A percentile compares a stretch with the other conserved stretches of the same genome.
Conservation (phyloP, 2,888 invertebrate species). For the Chaetogeoica ovagalla region DNA sequence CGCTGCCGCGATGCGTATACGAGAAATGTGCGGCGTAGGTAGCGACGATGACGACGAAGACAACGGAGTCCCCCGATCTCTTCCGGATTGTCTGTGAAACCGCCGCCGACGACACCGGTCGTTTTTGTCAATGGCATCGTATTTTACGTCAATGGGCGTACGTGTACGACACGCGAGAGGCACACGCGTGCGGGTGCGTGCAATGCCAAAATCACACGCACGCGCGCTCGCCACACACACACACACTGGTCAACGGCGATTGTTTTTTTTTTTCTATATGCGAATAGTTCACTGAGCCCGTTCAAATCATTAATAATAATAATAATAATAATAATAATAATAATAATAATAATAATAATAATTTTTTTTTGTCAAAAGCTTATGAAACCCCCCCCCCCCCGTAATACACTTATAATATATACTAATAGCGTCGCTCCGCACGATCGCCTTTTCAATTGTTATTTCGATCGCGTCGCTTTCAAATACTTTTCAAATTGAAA, state of each 20-base stretch:
- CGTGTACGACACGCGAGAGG: neutral
- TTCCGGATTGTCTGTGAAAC: neutral
- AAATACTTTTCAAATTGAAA: no score
- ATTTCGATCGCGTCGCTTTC: no score
- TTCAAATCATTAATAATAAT: neutral
- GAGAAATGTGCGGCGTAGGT: neutral
- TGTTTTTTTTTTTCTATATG: neutral
- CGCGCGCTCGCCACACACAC: no score
- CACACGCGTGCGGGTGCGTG: neutral
- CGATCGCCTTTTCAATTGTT: no score
- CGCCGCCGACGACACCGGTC: neutral
- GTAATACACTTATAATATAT: no score
- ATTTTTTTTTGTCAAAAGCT: no score
- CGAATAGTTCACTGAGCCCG: slow-evolving; percentile 33
- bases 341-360: neutral
- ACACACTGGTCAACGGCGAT: neutral
- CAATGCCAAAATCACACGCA: slow-evolving; percentile 25
- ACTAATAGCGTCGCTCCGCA: no score
- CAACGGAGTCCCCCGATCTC: neutral
- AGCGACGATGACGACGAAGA: no score
- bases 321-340: neutral
- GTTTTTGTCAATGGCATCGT: slow-evolving; percentile 39
- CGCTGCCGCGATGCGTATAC: no score
- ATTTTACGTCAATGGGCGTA: slow-evolving; percentile 24
- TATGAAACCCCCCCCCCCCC: no score